phyloP scores from a whole-genome alignment of 1,140 invertebrate species.

The Saccostrea echinata region DNA sequence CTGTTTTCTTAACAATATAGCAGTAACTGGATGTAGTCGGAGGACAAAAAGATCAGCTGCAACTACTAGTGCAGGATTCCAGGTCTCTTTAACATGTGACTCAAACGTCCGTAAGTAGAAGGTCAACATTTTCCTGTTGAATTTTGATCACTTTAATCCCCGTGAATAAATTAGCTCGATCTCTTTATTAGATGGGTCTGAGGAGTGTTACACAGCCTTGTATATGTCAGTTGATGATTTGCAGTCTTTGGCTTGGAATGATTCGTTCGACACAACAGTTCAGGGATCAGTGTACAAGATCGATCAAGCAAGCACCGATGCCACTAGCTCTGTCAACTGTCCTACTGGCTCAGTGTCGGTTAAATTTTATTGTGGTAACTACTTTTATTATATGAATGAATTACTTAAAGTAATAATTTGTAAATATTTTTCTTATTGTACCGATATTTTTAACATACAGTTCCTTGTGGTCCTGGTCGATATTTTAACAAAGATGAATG shows the following conservation, averaged over 20 bases:
- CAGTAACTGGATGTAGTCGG: slow-evolving; percentile 26
- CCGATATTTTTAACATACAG: background rate
- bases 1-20: slow-evolving; percentile 6
- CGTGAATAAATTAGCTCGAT: background rate
- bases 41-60: background rate
- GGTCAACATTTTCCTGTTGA: background rate
- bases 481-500: slow-evolving; percentile 25
- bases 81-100: slow-evolving; percentile 30
- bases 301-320: background rate
- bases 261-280: slow-evolving; percentile 29
- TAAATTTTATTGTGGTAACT: slow-evolving; percentile 42
- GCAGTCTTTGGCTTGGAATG: background rate
- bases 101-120: slow-evolving; percentile 30
- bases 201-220: background rate
- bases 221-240: slow-evolving; percentile 4
- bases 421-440: too few species aligned
- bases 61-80: slow-evolving; percentile 32
- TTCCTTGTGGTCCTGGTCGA: slow-evolving; percentile 29
- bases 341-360: slow-evolving; percentile 5
- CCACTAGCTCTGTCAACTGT: background rate
- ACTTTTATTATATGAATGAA: too few species aligned
- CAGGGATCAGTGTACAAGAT: slow-evolving; percentile 25
- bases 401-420: too few species aligned
- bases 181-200: slow-evolving; percentile 2
- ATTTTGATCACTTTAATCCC: too few species aligned